A percentile compares a stretch with the other conserved stretches of the same genome.
phyloP scores from a whole-genome alignment of 2,888 invertebrate species.

The Zelleria hepariella region DNA sequence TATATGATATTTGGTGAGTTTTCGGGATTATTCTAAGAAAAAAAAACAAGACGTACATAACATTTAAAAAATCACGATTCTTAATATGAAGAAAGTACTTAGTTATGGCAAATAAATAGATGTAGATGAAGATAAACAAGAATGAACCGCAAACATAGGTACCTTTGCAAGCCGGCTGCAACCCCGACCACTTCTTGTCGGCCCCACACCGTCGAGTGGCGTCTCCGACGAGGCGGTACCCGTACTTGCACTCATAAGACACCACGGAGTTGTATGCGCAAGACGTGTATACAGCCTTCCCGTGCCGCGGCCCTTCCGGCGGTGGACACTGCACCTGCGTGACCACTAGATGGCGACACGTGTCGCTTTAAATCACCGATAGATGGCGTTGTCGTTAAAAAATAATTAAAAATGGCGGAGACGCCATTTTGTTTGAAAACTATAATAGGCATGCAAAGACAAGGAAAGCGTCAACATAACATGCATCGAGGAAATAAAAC shows the following conservation, averaged over 20 bases:
- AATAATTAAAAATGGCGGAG: neutral
- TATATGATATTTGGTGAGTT: too few species aligned
- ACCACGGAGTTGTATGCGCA: slow-evolving; percentile 96
- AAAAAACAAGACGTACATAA: too few species aligned
- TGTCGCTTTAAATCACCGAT: slow-evolving; percentile 45
- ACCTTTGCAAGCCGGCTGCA: slow-evolving; percentile 95
- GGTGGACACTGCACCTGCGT: slow-evolving; percentile 95
- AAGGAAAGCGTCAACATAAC: slow-evolving; percentile 15
- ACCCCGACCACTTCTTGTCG: slow-evolving; percentile 95
- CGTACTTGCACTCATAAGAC: slow-evolving; percentile 95
- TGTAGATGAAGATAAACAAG: neutral
- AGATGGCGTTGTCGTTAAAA: slow-evolving; percentile 23
- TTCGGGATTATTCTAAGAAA: too few species aligned
- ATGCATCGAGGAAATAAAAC: slow-evolving; percentile 51
- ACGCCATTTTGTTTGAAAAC: neutral
- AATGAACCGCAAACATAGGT: slow-evolving; percentile 17
- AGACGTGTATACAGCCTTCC: slow-evolving; percentile 93
- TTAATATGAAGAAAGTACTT: too few species aligned
- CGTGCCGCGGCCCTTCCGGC: slow-evolving; percentile 92
- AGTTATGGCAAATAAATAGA: too few species aligned
- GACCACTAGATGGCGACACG: slow-evolving; percentile 77
- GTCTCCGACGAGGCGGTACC: slow-evolving; percentile 92
- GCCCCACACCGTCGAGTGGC: slow-evolving; percentile 93
- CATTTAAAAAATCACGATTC: too few species aligned
- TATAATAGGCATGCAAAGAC: slow-evolving; percentile 25